phyloP scores from a whole-genome alignment of 2,113 vertebrate genomes.

The Nerophis lumbriciformis region DNA sequence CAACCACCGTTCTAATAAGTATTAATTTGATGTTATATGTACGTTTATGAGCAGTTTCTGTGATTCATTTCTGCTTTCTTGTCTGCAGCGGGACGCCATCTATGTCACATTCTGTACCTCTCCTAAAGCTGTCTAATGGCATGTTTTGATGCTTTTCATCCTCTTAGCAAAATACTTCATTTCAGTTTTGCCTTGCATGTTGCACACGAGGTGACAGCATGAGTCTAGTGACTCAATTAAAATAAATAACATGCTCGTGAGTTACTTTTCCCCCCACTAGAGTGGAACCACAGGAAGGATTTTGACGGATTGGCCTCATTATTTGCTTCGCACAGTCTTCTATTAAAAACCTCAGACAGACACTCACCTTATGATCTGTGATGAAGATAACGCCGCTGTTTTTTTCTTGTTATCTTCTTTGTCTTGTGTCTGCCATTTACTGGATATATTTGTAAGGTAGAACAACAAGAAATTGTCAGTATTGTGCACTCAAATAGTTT shows the following conservation, averaged over 20 bases:
- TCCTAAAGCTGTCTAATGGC: no score
- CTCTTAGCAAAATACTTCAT: conserved; percentile 28
- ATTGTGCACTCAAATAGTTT: conserved; percentile 24
- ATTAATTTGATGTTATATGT: no score
- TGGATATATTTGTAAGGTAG: conserved; percentile 15
- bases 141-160: conserved; percentile 26
- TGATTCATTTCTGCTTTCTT: no score
- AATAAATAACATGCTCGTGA: conserved; percentile 28
- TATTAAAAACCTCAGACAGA: conserved; percentile 50
- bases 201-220: conserved; percentile 33
- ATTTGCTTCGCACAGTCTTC: conserved; percentile 39
- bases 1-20: no score
- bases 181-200: conserved; percentile 31
- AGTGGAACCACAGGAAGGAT: conserved; percentile 36
- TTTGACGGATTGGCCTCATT: conserved; percentile 57
- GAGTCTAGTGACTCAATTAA: conserved; percentile 42
- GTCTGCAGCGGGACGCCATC: no score
- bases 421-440: conserved; percentile 4
- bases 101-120: no score
- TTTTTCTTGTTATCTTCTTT: conserved; percentile 12
- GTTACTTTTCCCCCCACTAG: conserved; percentile 1
- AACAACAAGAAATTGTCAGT: conserved; percentile 17
- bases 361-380: conserved; percentile 29
- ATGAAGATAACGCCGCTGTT: conserved; percentile 20
- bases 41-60: no score